A percentile compares a stretch with the other conserved stretches of the same genome.
These are phyloP conservation scores for Triplophysa bombifrons DNA, from an alignment of 2,797 vertebrate species.

Conservation along the genomic window DNA sequence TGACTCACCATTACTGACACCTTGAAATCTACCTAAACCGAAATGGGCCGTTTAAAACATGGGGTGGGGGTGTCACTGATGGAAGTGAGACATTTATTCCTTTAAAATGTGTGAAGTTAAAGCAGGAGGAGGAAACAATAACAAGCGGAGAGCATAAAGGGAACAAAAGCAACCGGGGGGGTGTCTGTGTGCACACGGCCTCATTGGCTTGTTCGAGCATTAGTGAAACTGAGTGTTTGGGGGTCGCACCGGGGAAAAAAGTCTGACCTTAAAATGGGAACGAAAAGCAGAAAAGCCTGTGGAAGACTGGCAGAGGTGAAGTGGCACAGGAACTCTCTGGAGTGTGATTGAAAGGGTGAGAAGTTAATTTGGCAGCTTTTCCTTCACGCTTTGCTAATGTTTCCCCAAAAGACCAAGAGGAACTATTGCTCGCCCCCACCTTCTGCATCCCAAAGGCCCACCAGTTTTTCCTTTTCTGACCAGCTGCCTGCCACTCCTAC, in stretches of 20 bases:
- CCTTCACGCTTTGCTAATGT: constrained; percentile 98
- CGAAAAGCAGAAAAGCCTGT: constrained; percentile 64
- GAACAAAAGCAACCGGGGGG: constrained; percentile 55
- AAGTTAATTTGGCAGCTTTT: constrained; percentile 99
- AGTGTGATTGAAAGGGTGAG: constrained; percentile 99
- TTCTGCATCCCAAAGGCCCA: constrained; percentile 49
- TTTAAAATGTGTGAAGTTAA: constrained; percentile 25
- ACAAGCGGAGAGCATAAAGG: constrained; percentile 57
- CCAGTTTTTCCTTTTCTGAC: constrained; percentile 11
- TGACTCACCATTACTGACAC: constrained; percentile 97
- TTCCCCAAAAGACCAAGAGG: constrained; percentile 82
- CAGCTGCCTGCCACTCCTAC: constrained; percentile 18
- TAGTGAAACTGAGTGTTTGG: constrained; percentile 54
- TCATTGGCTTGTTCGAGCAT: constrained; percentile 54
- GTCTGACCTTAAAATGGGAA: constrained; percentile 69
- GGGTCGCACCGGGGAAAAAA: constrained; percentile 56
- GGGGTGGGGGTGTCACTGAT: constrained; percentile 50
- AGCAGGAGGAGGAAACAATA: constrained; percentile 57
- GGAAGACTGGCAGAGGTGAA: constrained; percentile 86
- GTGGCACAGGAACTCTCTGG: constrained; percentile 93
- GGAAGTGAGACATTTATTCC: constrained; percentile 41
- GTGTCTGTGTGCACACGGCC: constrained; percentile 13
- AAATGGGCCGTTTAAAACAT: constrained; percentile 90
- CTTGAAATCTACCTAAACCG: constrained; percentile 98
- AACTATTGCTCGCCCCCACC: constrained; percentile 69